A percentile compares a stretch with the other conserved stretches of the same genome.
These are phyloP conservation scores for Cephus spinipes DNA, from an alignment of 2,888 invertebrate species.

Conservation along the genomic window DNA sequence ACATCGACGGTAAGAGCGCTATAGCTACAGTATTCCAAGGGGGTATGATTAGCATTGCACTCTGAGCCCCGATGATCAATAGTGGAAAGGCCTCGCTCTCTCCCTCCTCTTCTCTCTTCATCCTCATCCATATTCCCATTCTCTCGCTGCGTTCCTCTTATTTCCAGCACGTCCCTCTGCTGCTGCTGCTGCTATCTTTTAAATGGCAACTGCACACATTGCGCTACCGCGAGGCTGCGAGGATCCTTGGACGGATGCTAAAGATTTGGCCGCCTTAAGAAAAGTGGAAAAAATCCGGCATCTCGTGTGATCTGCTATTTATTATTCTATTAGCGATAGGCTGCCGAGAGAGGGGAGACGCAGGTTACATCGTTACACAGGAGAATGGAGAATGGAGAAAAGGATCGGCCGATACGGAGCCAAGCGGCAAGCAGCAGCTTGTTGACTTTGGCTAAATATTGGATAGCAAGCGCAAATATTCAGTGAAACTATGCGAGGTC, in stretches of 20 bases:
- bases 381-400: slow-evolving; percentile 45
- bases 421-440: slow-evolving; percentile 48
- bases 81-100: slow-evolving; percentile 66
- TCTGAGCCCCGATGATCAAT: slow-evolving; percentile 67
- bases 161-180: slow-evolving; percentile 40
- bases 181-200: slow-evolving; percentile 30
- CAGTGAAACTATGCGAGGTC: slow-evolving; percentile 51
- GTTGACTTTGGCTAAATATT: slow-evolving; percentile 64
- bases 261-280: slow-evolving; percentile 30
- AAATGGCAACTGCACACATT: too few relatives aligned
- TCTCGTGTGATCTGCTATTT: slow-evolving; percentile 45
- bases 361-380: slow-evolving; percentile 31
- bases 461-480: slow-evolving; percentile 61
- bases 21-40: slow-evolving; percentile 36
- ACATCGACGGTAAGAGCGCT: slow-evolving; percentile 8
- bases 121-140: slow-evolving; percentile 49
- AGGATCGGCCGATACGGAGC: slow-evolving; percentile 56
- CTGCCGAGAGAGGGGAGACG: not conserved
- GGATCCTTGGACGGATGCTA: too few relatives aligned
- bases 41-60: slow-evolving; percentile 67
- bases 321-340: slow-evolving; percentile 60
- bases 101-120: slow-evolving; percentile 14
- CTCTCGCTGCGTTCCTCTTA: slow-evolving; percentile 64
- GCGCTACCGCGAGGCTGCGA: too few relatives aligned
- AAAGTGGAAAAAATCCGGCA: slow-evolving; percentile 42